Conservation (phyloP, 2,113 vertebrate genomes). For the Ornithorhynchus anatinus region DNA sequence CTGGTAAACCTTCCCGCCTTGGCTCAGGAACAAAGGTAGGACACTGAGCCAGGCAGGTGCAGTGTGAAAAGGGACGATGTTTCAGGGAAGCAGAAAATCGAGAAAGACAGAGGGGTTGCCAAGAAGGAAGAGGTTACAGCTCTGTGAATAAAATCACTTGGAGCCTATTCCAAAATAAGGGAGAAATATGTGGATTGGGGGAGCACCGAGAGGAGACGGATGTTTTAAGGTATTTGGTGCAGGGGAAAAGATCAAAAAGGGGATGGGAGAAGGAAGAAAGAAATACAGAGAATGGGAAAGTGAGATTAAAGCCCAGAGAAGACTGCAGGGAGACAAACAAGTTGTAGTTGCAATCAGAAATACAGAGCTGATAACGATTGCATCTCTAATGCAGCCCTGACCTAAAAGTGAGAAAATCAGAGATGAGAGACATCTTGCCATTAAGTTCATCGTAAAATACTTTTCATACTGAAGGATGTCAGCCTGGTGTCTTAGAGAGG, state of each 20-base stretch:
- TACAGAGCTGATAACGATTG: neutral
- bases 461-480: neutral
- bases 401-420: neutral
- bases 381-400: neutral
- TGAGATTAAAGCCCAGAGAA: neutral
- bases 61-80: neutral
- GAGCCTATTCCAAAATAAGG: neutral
- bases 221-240: neutral
- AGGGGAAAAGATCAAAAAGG: neutral
- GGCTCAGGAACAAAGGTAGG: neutral
- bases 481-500: neutral
- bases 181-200: neutral
- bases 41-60: neutral
- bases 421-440: neutral
- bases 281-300: neutral
- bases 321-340: neutral
- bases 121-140: neutral
- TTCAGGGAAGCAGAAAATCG: neutral
- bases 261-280: neutral
- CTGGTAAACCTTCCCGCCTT: neutral
- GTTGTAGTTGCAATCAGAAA: too few species aligned
- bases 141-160: neutral
- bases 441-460: constrained; percentile 3
- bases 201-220: neutral
- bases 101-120: neutral